Percentiles rank a stretch among this genome's conserved stretches.
Evolutionary conservation across 2,888 invertebrate genomes (phyloP).

Genomic region (Nineta flava): DNA sequence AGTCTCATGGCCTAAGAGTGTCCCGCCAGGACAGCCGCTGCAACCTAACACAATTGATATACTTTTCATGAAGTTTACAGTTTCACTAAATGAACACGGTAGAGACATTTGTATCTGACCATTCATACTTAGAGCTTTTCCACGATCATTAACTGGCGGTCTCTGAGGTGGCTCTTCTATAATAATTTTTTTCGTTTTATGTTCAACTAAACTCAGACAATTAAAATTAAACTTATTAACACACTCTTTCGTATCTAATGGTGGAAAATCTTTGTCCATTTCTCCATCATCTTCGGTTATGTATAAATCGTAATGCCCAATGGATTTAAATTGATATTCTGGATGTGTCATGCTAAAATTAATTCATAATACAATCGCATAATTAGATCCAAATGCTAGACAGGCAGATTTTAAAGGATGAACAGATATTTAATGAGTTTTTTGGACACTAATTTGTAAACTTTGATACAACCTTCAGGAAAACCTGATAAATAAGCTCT

Average conservation of each 20-base stretch:
- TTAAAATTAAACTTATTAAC: slow-evolving; percentile 88
- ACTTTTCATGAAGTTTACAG: not conserved
- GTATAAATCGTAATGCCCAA: slow-evolving; percentile 67
- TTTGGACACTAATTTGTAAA: no score
- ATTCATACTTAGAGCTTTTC: no score
- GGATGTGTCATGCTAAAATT: slow-evolving; percentile 41
- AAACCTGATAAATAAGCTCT: no score
- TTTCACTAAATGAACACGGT: no score
- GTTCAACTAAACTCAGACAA: slow-evolving; percentile 74
- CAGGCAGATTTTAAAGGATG: slow-evolving; percentile 2
- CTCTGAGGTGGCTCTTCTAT: no score
- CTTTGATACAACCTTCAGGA: no score
- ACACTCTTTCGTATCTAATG: slow-evolving; percentile 71
- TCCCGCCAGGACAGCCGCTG: no score
- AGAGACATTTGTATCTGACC: no score
- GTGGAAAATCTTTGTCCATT: slow-evolving; percentile 85
- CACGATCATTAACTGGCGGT: no score
- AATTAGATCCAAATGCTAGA: not conserved
- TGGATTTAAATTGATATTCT: slow-evolving; percentile 42
- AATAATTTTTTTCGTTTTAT: slow-evolving; percentile 32
- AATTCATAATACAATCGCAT: no score
- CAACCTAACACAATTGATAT: no score
- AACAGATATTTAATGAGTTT: not conserved
- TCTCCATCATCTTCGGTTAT: slow-evolving; percentile 96
- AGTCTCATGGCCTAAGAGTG: no score